Conservation (phyloP, 2,888 invertebrate species). For the Agrochola macilenta region DNA sequence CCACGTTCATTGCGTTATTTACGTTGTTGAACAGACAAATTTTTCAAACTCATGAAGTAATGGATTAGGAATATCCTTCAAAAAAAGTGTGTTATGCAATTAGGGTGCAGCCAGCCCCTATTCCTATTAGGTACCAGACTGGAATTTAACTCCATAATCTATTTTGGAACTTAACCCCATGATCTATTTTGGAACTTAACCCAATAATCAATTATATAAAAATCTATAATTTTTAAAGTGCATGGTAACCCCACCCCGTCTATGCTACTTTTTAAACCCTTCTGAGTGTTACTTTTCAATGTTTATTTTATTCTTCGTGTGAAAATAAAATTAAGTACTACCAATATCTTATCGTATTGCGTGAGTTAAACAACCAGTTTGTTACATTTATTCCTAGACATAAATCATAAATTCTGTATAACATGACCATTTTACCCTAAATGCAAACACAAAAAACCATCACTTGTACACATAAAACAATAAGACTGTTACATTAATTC, state of each 20-base stretch:
- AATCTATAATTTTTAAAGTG: background rate
- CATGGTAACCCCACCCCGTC: conserved; percentile 10
- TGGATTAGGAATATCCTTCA: too few species aligned
- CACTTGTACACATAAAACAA: background rate
- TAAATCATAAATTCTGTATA: background rate
- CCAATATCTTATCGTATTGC: background rate
- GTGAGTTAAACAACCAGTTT: background rate
- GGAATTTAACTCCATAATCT: background rate
- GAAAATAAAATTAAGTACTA: background rate
- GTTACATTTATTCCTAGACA: background rate
- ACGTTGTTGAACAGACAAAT: too few species aligned
- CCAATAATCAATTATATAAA: background rate
- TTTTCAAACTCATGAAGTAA: too few species aligned
- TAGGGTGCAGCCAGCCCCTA: background rate
- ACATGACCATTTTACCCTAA: background rate
- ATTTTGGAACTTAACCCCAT: background rate
- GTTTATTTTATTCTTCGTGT: background rate
- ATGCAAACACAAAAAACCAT: background rate
- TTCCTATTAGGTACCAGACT: background rate
- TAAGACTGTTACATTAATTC: background rate
- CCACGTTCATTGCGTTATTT: too few species aligned
- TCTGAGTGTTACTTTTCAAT: background rate
- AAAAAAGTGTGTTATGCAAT: too few species aligned
- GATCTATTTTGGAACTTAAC: background rate
- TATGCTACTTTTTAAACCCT: background rate